A percentile compares a stretch with the other conserved stretches of the same genome.
Evolutionary conservation across 2,888 invertebrate species (phyloP).

Genomic region (Argynnis bischoffii): DNA sequence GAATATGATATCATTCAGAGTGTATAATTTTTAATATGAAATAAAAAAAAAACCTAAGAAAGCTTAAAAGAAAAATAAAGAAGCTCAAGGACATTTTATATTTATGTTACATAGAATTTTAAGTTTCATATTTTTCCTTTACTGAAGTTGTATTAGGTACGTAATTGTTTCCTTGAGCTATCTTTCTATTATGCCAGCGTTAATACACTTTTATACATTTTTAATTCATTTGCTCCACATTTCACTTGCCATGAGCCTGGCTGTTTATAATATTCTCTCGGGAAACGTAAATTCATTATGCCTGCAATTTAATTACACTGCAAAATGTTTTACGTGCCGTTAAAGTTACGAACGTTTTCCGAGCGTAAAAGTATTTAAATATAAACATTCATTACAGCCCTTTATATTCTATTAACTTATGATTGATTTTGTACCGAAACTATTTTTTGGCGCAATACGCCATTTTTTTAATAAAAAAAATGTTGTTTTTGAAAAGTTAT

Average conservation of each 20-base stretch:
- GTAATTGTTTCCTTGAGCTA: conserved; percentile 1
- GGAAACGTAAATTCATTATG: conserved; percentile 57
- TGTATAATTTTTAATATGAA: no score
- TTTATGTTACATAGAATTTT: no score
- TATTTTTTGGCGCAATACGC: no score
- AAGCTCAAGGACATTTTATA: no score
- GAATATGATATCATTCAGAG: no score
- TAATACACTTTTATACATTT: conserved; percentile 22
- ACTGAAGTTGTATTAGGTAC: not conserved
- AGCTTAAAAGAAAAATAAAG: no score
- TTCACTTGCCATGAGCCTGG: conserved; percentile 24
- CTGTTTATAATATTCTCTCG: conserved; percentile 41
- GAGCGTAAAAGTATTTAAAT: conserved; percentile 13
- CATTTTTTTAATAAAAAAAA: no score
- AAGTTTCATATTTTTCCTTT: no score
- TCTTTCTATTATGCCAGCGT: not conserved
- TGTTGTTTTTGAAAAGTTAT: no score
- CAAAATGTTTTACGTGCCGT: conserved; percentile 35
- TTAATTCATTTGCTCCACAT: conserved; percentile 28
- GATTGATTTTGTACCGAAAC: no score
- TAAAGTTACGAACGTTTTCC: conserved; percentile 29
- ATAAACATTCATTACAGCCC: not conserved
- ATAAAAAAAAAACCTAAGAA: no score
- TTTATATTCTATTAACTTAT: not conserved
- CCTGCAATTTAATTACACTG: conserved; percentile 42